phyloP scores from a whole-genome alignment of 2,113 vertebrate genomes.

The Corynorhinus townsendii region DNA sequence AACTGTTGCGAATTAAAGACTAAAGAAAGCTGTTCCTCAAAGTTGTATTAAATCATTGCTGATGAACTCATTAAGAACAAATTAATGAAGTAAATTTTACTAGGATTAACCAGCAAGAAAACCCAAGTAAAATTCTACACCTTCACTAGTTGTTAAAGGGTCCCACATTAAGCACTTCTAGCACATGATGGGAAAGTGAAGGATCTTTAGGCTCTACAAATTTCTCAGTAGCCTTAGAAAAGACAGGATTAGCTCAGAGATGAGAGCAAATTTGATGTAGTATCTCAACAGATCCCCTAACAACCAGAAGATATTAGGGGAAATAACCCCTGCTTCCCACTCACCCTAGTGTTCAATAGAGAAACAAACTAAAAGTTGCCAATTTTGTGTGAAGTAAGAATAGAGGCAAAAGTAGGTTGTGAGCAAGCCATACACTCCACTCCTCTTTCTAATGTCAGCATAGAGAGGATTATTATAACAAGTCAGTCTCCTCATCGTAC shows the following conservation, averaged over 20 bases:
- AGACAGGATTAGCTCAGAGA: not conserved
- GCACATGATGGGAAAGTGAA: not conserved
- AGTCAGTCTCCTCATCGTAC: not conserved
- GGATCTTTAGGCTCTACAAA: not conserved
- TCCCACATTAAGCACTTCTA: not conserved
- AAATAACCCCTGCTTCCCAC: not conserved
- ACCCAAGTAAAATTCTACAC: conserved; percentile 34
- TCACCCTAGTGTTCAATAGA: not conserved
- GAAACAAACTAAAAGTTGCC: not conserved
- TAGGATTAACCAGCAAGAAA: conserved; percentile 46
- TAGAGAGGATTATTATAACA: not conserved
- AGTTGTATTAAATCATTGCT: conserved; percentile 81
- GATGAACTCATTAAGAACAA: conserved; percentile 79
- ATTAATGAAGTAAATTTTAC: conserved; percentile 61
- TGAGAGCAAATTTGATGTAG: not conserved
- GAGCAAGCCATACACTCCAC: not conserved
- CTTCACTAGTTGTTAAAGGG: not conserved
- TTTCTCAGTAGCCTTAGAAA: not conserved
- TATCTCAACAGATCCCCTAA: not conserved
- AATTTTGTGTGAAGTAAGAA: not conserved
- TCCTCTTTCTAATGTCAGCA: not conserved
- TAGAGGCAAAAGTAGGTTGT: not conserved
- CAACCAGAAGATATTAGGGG: not conserved
- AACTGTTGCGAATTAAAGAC: conserved; percentile 87
- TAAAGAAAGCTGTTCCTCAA: conserved; percentile 89